A percentile compares a stretch with the other conserved stretches of the same genome.
phyloP scores from a whole-genome alignment of 2,888 invertebrate genomes.

The Alloscopus bannaensis region DNA sequence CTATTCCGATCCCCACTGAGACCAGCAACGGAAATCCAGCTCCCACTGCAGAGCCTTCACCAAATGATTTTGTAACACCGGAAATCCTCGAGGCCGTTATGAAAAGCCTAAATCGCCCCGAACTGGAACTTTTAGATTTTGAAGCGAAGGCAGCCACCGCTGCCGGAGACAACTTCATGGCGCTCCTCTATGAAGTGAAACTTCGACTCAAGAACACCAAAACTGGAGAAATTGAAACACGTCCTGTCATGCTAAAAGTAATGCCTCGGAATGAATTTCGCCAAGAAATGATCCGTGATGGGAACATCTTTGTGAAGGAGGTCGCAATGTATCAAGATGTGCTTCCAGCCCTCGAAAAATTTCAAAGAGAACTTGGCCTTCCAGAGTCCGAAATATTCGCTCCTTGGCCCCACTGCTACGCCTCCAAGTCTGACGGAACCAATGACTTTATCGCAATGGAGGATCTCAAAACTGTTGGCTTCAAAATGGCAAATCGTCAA shows the following conservation, averaged over 20 bases:
- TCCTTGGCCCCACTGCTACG: slow-evolving; percentile 52
- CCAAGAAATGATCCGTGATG: slow-evolving; percentile 61
- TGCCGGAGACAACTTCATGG: slow-evolving; percentile 72
- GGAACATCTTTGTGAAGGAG: slow-evolving; percentile 60
- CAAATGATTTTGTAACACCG: neutral
- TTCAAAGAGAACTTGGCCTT: slow-evolving; percentile 44
- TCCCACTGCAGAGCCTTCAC: no score
- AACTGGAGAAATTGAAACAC: slow-evolving; percentile 19
- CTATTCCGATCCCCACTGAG: no score
- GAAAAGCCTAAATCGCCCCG: neutral
- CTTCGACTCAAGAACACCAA: slow-evolving; percentile 54
- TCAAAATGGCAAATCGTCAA: slow-evolving; percentile 66
- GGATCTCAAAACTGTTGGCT: slow-evolving; percentile 47
- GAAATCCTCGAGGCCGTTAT: slow-evolving; percentile 16
- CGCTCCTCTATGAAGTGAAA: slow-evolving; percentile 68
- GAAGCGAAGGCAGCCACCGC: slow-evolving; percentile 62
- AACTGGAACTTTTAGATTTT: slow-evolving; percentile 58
- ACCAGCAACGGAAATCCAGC: no score
- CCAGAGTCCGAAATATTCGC: slow-evolving; percentile 29
- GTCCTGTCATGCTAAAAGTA: slow-evolving; percentile 65
- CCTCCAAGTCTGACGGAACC: slow-evolving; percentile 43
- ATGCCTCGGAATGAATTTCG: slow-evolving; percentile 62
- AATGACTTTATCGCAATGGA: slow-evolving; percentile 61
- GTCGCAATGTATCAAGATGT: slow-evolving; percentile 52
- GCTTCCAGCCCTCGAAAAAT: slow-evolving; percentile 35